Evolutionary conservation across 1,140 invertebrate species (phyloP).

Genomic region (honey bee (Apis mellifera)): Amel_HAv3.1 CM009943.2:3826001-3826500

Average conservation of each 20-base stretch:
- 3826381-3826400: slow-evolving; percentile 34
- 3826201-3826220: slow-evolving; percentile 37
- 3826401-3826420: slow-evolving; percentile 12
- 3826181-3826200: slow-evolving; percentile 62
- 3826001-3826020: slow-evolving; percentile 35
- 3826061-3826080: slow-evolving; percentile 75
- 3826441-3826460: slow-evolving; percentile 27
- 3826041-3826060: slow-evolving; percentile 65
- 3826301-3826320: slow-evolving; percentile 77
- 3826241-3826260: slow-evolving; percentile 74
- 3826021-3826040: slow-evolving; percentile 5
- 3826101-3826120: slow-evolving; percentile 71
- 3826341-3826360: slow-evolving; percentile 62
- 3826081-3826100: slow-evolving; percentile 69
- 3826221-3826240: slow-evolving; percentile 49
- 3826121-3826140: slow-evolving; percentile 76
- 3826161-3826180: slow-evolving; percentile 49
- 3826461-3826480: slow-evolving; percentile 40
- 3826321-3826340: slow-evolving; percentile 66
- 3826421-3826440: slow-evolving; percentile 28
- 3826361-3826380: slow-evolving; percentile 67
- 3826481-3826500: slow-evolving; percentile 44
- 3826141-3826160: slow-evolving; percentile 69
- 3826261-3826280: slow-evolving; percentile 79
- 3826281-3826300: slow-evolving; percentile 81